Percentiles rank a stretch among this genome's conserved stretches.
Evolutionary conservation across 2,888 invertebrate genomes (phyloP).

Genomic region (Itoplectis maculator): DNA sequence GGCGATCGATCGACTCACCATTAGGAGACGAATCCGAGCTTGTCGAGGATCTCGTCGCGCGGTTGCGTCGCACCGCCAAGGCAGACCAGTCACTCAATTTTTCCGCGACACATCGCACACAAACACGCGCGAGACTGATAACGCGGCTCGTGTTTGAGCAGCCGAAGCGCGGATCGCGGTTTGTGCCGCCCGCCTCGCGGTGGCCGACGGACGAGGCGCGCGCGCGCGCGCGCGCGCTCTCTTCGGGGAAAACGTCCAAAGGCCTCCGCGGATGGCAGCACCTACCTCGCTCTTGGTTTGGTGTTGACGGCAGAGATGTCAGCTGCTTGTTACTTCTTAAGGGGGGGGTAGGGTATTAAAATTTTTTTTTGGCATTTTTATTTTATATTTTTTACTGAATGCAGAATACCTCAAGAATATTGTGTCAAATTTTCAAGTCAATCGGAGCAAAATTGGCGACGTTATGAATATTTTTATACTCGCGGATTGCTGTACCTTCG

Average conservation of each 20-base stretch:
- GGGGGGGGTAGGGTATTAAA: no score
- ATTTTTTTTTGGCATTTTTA: no score
- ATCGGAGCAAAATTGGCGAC: no score
- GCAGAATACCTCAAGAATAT: no score
- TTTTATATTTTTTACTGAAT: no score
- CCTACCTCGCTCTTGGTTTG: no score
- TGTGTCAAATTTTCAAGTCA: no score
- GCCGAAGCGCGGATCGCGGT: constrained; percentile 22
- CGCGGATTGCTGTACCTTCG: no score
- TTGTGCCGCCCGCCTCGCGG: constrained; percentile 39
- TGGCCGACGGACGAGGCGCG: neutral
- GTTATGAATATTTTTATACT: no score
- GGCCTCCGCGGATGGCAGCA: constrained; percentile 34
- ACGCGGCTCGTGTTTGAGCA: constrained; percentile 18
- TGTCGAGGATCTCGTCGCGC: neutral
- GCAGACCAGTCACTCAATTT: neutral
- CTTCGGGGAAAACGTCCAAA: neutral
- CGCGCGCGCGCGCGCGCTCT: no score
- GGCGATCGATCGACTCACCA: constrained; percentile 27
- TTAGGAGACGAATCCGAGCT: neutral
- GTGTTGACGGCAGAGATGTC: no score
- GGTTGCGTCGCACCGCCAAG: neutral
- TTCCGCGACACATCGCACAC: constrained; percentile 35
- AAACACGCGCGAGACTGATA: constrained; percentile 16
- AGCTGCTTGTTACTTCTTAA: no score